These are phyloP conservation scores for Isaurus tuberculatus DNA, from an alignment of 92 coral and sea anemone species.

Conservation along the genomic window DNA sequence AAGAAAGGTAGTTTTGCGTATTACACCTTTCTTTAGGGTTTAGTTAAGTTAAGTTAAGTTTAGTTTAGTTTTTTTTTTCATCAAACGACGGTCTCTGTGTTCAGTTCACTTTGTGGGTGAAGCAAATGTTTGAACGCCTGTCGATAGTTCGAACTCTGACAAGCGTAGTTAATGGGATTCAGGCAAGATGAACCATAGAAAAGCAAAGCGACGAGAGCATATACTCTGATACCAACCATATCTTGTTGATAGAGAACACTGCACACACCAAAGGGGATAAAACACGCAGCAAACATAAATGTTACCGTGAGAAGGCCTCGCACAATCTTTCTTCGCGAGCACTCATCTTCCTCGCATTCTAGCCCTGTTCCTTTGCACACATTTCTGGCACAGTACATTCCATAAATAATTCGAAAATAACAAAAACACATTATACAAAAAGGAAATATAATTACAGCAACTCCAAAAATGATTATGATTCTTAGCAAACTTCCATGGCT, in stretches of 20 bases:
- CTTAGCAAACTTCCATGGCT: not conserved
- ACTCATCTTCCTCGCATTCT: slow-evolving; percentile 44
- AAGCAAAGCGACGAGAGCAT: slow-evolving; percentile 36
- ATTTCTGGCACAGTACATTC: slow-evolving; percentile 48
- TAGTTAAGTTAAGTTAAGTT: too few species aligned
- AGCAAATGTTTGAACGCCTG: slow-evolving; percentile 41
- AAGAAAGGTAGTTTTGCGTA: too few species aligned
- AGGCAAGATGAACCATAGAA: slow-evolving; percentile 54
- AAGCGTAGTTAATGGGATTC: slow-evolving; percentile 57
- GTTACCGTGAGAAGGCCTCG: slow-evolving; percentile 50
- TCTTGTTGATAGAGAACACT: slow-evolving; percentile 36
- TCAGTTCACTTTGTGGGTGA: slow-evolving; percentile 6
- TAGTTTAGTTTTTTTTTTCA: not conserved
- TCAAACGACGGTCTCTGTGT: slow-evolving; percentile 31
- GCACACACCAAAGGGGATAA: slow-evolving; percentile 50
- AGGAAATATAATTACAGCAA: slow-evolving; percentile 23
- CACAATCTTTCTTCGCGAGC: slow-evolving; percentile 30
- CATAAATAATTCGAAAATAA: slow-evolving; percentile 54
- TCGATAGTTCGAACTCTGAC: slow-evolving; percentile 62
- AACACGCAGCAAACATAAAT: slow-evolving; percentile 52
- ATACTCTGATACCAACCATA: not conserved
- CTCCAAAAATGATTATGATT: not conserved
- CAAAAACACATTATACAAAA: slow-evolving; percentile 46
- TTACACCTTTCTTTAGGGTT: too few species aligned
- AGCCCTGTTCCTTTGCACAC: slow-evolving; percentile 39